Base-by-base conservation (phyloP, 2,888 invertebrate genomes). In the Emmelina monodactyla region DNA sequence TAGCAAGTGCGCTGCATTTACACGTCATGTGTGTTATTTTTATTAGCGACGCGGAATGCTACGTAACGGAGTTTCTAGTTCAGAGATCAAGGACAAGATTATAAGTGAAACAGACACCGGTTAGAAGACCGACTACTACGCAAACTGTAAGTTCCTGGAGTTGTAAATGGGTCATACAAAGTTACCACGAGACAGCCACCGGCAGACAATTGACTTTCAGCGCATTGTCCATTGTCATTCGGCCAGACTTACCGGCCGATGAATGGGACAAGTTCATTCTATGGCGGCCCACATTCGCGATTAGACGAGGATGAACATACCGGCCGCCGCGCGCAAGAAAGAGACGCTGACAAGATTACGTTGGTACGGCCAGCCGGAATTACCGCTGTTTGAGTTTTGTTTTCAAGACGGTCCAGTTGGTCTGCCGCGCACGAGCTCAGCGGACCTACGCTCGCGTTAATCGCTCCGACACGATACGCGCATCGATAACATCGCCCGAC, bases 401-500 rank as follows among this genome's bases (percentile, higher is more conserved):
- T 71, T 64, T 65, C n/a, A 60, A 61, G 67, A 52, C 61, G 55
- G 59, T 58, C 57, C 65, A 68, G 69, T 69, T 58, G 64, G 52
- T 54, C 64, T 57, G 55, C 67, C 61, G 67, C 72, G 71, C 64
- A 57, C 59, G 63, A 61, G 65, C 60, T 49, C 62, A 55, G 53
- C 55, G 49, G 47, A 49, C 50, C 47, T 25, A 41, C 48, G 41
- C 49, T 45, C 16, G 32, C 32, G 19, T 16, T 33, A 15, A n/a
- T 6, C 36, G 60, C 66, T 65, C 55, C 65, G 62, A 52, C 60
- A 58, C 58, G 63, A 64, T 64, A 60, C 59, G 62, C 58, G 61
- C 55, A 33, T 40, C 65, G 75, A 73, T 76, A 75, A 71, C 64
- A 71, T 72, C 70, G 65, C 69, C 68, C 55, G 70, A 70, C 63